A percentile compares a stretch with the other conserved stretches of the same genome.
These are phyloP conservation scores for Vannuccia rotundouncinata DNA, from an alignment of 2,888 invertebrate genomes.

Conservation along the genomic window DNA sequence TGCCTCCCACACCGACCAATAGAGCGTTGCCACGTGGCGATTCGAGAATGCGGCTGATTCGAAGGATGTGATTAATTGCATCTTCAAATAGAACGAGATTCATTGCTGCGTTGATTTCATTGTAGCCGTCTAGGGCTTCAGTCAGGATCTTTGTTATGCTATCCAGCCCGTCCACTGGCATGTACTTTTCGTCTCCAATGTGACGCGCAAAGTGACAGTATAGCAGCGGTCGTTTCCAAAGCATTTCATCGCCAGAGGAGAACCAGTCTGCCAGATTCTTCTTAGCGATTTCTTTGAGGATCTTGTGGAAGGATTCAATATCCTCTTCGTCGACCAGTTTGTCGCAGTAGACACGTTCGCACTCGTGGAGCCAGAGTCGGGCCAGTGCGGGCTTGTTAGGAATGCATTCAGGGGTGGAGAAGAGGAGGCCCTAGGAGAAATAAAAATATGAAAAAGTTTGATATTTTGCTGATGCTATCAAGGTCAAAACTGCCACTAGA, in stretches of 20 bases:
- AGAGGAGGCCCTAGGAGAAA: constrained; percentile 71
- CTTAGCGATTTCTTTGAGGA: constrained; percentile 80
- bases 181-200: constrained; percentile 89
- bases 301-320: constrained; percentile 77
- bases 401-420: constrained; percentile 79
- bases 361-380: constrained; percentile 85
- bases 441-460: background rate
- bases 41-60: constrained; percentile 86
- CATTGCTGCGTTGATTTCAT: constrained; percentile 93
- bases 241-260: constrained; percentile 67
- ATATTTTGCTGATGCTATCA: too few relatives aligned
- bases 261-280: constrained; percentile 77
- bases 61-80: constrained; percentile 85
- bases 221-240: constrained; percentile 57
- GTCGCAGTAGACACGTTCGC: constrained; percentile 84
- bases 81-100: constrained; percentile 92
- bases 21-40: constrained; percentile 88
- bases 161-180: constrained; percentile 73
- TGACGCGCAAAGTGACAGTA: constrained; percentile 86
- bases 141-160: constrained; percentile 73
- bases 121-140: constrained; percentile 85
- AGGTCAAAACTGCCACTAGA: too few relatives aligned
- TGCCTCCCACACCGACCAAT: constrained; percentile 85
- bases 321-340: constrained; percentile 85
- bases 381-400: constrained; percentile 73